Conservation (phyloP, 2,888 invertebrate genomes). For the Eretmocerus hayati region DNA sequence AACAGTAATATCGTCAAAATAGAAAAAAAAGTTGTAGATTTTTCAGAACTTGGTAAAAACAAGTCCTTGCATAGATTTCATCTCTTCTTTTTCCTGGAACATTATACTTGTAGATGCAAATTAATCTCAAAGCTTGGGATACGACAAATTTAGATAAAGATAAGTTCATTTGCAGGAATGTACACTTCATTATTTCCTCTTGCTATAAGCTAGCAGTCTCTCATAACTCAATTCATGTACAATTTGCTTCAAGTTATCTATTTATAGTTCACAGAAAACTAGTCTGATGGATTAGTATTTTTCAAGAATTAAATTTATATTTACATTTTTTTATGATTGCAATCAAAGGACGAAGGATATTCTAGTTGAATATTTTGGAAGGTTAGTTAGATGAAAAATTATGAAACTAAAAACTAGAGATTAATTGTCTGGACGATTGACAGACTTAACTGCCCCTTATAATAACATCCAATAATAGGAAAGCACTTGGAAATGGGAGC, state of each 20-base stretch:
- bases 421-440: slow-evolving; percentile 15
- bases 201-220: slow-evolving; percentile 24
- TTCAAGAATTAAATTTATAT: slow-evolving; percentile 20
- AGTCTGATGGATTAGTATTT: slow-evolving; percentile 8
- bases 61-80: no score
- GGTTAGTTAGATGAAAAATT: slow-evolving; percentile 19
- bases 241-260: slow-evolving; percentile 23
- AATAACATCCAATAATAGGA: slow-evolving; percentile 12
- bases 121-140: slow-evolving; percentile 11
- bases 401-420: slow-evolving; percentile 21
- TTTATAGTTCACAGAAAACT: slow-evolving; percentile 18
- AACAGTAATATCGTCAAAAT: no score
- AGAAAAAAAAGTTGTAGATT: no score
- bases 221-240: slow-evolving; percentile 23
- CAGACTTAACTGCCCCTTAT: slow-evolving; percentile 15
- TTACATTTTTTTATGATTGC: slow-evolving; percentile 19
- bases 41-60: no score
- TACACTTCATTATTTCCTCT: slow-evolving; percentile 23
- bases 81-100: no score
- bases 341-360: slow-evolving; percentile 20
- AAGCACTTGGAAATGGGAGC: slow-evolving; percentile 13
- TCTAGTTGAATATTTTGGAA: slow-evolving; percentile 14
- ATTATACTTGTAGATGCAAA: no score
- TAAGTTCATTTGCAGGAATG: slow-evolving; percentile 24
- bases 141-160: slow-evolving; percentile 23